phyloP scores from a whole-genome alignment of 2,888 invertebrate species.

The Anorthoa munda region DNA sequence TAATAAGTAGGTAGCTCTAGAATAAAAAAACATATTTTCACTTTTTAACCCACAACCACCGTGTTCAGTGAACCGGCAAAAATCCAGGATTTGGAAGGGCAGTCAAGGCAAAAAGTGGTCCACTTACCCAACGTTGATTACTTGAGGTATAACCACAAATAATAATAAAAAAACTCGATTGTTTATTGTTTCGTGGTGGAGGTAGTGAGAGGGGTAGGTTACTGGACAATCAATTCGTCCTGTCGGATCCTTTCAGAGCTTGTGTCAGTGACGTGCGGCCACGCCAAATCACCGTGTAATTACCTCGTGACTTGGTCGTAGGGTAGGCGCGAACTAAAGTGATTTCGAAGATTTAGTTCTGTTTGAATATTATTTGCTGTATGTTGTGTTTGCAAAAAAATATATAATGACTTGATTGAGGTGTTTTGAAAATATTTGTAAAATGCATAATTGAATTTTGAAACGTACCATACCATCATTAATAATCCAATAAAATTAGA shows the following conservation, averaged over 20 bases:
- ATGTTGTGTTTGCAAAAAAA: too few relatives aligned
- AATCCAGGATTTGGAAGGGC: slow-evolving; percentile 56
- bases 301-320: slow-evolving; percentile 66
- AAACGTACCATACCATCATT: too few relatives aligned
- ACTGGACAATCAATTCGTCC: slow-evolving; percentile 68
- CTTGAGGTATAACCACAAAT: slow-evolving; percentile 53
- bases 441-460: too few relatives aligned
- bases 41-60: slow-evolving; percentile 33
- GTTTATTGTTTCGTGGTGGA: slow-evolving; percentile 57
- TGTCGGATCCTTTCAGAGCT: slow-evolving; percentile 67
- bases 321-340: slow-evolving; percentile 67
- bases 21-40: slow-evolving; percentile 7
- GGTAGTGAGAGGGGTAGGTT: slow-evolving; percentile 36
- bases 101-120: slow-evolving; percentile 60
- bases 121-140: slow-evolving; percentile 58
- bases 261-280: slow-evolving; percentile 63
- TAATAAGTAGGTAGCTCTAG: not conserved
- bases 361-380: not conserved
- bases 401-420: too few relatives aligned
- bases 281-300: slow-evolving; percentile 80
- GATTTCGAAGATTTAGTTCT: not conserved
- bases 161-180: slow-evolving; percentile 47
- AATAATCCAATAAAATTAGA: too few relatives aligned
- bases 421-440: too few relatives aligned
- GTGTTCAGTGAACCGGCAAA: slow-evolving; percentile 53